A percentile compares a stretch with the other conserved stretches of the same genome.
Evolutionary conservation across 2,888 invertebrate genomes (phyloP).

Genomic region (Andrena flavipes): DNA sequence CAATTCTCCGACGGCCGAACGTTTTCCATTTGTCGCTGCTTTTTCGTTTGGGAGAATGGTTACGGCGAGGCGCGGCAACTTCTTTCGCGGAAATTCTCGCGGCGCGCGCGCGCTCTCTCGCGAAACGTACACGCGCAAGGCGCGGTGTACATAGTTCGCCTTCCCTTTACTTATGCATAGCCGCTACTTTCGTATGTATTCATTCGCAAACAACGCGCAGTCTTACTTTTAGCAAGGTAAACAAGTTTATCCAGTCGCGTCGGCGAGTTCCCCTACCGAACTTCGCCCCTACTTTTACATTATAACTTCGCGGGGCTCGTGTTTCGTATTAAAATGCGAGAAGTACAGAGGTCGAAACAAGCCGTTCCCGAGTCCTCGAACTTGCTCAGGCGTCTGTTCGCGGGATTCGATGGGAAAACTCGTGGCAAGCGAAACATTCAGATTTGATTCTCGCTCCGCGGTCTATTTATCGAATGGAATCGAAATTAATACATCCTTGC

Average conservation of each 20-base stretch:
- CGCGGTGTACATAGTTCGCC: constrained; percentile 17
- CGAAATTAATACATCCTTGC: background rate
- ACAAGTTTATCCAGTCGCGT: constrained; percentile 61
- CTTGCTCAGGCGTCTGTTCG: background rate
- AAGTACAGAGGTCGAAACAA: constrained; percentile 21
- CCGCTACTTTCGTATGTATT: constrained; percentile 54
- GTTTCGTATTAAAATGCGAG: constrained; percentile 45
- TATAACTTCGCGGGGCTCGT: constrained; percentile 46
- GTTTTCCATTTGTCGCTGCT: constrained; percentile 17
- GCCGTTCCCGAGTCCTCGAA: background rate
- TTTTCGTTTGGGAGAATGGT: background rate
- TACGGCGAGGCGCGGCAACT: constrained; percentile 16
- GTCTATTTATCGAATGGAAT: background rate
- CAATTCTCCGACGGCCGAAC: background rate
- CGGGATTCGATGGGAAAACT: constrained; percentile 2
- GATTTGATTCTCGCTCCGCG: too few species aligned
- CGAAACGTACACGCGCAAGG: constrained; percentile 23
- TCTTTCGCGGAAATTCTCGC: constrained; percentile 27
- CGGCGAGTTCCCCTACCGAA: constrained; percentile 46
- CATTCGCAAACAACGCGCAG: constrained; percentile 60
- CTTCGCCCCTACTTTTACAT: constrained; percentile 51
- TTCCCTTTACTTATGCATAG: constrained; percentile 51
- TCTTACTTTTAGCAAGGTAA: constrained; percentile 61
- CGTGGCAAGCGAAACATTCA: too few species aligned
- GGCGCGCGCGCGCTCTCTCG: constrained; percentile 1